phyloP scores from a whole-genome alignment of 2,797 vertebrate genomes.

The Acrocephalus scirpaceus region DNA sequence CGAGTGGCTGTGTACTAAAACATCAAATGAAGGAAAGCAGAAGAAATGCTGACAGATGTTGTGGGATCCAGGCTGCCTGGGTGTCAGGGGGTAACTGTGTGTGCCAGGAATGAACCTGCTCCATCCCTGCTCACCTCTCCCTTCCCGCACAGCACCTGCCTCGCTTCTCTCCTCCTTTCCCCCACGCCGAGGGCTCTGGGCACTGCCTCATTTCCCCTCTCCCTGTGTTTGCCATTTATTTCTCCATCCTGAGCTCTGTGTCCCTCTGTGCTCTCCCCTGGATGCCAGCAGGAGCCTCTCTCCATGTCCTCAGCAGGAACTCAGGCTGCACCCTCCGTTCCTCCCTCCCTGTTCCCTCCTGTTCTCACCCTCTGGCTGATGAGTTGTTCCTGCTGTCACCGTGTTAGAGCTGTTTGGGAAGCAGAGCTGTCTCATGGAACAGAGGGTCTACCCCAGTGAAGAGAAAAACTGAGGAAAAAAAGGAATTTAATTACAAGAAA shows the following conservation, averaged over 20 bases:
- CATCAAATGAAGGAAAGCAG: background rate
- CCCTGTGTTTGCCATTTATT: background rate
- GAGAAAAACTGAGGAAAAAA: background rate
- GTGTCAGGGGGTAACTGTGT: rapidly evolving
- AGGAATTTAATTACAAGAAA: background rate
- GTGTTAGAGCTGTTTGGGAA: background rate
- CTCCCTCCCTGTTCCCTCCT: background rate
- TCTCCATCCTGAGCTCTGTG: background rate
- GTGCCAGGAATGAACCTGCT: background rate
- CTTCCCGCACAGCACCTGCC: background rate
- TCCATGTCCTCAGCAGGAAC: background rate
- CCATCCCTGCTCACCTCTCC: background rate
- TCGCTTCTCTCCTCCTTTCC: background rate
- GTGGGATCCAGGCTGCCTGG: background rate
- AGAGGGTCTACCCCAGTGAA: background rate
- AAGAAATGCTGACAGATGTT: background rate
- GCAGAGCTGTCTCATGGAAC: background rate
- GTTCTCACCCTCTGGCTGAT: background rate
- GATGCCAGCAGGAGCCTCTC: background rate
- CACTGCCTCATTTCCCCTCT: background rate
- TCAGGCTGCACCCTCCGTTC: background rate
- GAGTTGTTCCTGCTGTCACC: background rate
- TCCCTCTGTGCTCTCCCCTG: background rate
- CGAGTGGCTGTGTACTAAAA: background rate
- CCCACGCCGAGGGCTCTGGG: rapidly evolving